phyloP scores from a whole-genome alignment of 2,113 vertebrate species.

The Otolemur garnettii region DNA sequence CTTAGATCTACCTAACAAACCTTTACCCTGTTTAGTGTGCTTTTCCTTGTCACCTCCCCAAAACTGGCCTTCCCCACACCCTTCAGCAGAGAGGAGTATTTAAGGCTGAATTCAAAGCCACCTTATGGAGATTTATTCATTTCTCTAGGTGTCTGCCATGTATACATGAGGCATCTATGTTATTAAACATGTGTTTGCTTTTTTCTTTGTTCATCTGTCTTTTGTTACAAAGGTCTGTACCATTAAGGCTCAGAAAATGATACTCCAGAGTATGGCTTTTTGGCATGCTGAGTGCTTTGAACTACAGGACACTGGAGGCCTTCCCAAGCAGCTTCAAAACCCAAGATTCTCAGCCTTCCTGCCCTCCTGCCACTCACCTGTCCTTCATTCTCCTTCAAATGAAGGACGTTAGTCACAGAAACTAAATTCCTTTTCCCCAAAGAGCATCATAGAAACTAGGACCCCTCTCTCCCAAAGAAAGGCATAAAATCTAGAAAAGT shows the following conservation, averaged over 20 bases:
- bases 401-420: not conserved
- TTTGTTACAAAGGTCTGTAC: not conserved
- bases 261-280: not conserved
- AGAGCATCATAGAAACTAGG: not conserved
- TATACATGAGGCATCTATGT: not conserved
- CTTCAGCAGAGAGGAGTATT: not conserved
- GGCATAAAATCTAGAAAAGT: not conserved
- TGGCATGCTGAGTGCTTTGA: not conserved
- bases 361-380: not conserved
- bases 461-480: not conserved
- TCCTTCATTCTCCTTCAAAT: not conserved
- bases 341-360: not conserved
- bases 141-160: not conserved
- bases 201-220: not conserved
- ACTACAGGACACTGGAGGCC: not conserved
- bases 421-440: not conserved
- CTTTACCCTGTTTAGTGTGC: not conserved
- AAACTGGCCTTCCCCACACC: too few relatives aligned
- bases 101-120: not conserved
- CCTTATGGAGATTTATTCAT: not conserved
- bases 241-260: not conserved
- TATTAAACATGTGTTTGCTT: not conserved
- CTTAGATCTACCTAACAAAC: not conserved
- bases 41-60: not conserved
- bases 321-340: not conserved